A percentile compares a stretch with the other conserved stretches of the same genome.
These are phyloP conservation scores for Drosophila affinis DNA, from an alignment of 2,888 invertebrate species.

Conservation along the genomic window DNA sequence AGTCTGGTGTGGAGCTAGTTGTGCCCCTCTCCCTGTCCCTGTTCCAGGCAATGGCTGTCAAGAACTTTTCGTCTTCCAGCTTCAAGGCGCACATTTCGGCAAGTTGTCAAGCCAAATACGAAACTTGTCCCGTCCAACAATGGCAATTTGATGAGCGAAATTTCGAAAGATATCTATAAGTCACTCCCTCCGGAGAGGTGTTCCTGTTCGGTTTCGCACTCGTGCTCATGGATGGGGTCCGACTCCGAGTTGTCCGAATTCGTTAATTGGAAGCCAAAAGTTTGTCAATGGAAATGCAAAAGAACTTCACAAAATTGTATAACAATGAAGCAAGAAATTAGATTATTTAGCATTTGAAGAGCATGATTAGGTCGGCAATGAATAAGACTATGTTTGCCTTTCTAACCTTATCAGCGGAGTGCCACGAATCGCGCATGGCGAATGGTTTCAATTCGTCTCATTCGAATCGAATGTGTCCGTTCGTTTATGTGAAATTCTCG, in stretches of 20 bases:
- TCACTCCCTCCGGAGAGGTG: background rate
- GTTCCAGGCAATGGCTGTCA: constrained; percentile 46
- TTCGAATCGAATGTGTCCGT: too few species aligned
- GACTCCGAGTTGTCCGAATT: constrained; percentile 37
- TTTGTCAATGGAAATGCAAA: constrained; percentile 47
- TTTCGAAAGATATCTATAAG: constrained; percentile 56
- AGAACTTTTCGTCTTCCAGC: constrained; percentile 43
- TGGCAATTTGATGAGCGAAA: constrained; percentile 69
- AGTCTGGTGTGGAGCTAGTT: constrained; percentile 8
- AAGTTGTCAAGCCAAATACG: constrained; percentile 69
- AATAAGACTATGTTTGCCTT: background rate
- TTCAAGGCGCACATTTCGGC: constrained; percentile 62
- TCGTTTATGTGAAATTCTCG: background rate
- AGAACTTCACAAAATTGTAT: constrained; percentile 22
- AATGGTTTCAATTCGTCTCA: too few species aligned
- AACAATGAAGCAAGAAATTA: constrained; percentile 33
- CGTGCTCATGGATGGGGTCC: background rate
- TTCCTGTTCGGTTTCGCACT: background rate
- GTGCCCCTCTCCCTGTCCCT: constrained; percentile 12
- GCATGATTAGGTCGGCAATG: background rate
- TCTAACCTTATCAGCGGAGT: background rate
- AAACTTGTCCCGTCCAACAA: constrained; percentile 64
- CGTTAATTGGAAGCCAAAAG: constrained; percentile 61
- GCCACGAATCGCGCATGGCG: too few species aligned
- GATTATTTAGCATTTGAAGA: constrained; percentile 25